phyloP scores from a whole-genome alignment of 1,140 invertebrate genomes.

The Drosophila sp. region DNA sequence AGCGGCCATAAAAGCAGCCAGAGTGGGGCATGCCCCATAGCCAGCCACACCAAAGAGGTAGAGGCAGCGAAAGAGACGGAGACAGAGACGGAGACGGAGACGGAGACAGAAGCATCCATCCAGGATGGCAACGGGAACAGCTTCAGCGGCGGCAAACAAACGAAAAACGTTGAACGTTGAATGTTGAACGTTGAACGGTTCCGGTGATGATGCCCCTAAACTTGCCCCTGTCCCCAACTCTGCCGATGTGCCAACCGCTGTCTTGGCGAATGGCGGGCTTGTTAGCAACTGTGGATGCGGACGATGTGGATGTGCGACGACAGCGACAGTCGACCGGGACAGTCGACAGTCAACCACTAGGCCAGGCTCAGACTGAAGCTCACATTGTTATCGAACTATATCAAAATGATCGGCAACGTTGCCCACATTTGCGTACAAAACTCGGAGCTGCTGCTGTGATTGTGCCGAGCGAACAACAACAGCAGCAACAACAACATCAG shows the following conservation, averaged over 20 bases:
- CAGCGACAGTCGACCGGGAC: slow-evolving; percentile 70
- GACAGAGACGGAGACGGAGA: background rate
- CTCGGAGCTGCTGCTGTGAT: background rate
- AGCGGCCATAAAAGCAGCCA: slow-evolving; percentile 60
- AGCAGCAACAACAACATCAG: background rate
- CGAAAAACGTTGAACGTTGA: slow-evolving; percentile 61
- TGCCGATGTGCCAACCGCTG: too few species aligned
- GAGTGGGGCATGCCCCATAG: slow-evolving; percentile 22
- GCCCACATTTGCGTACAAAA: slow-evolving; percentile 74
- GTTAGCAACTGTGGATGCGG: slow-evolving; percentile 57
- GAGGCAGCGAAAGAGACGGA: background rate
- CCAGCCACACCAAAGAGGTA: slow-evolving; percentile 9
- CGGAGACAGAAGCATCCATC: background rate
- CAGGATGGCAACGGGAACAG: slow-evolving; percentile 14
- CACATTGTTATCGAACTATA: slow-evolving; percentile 82
- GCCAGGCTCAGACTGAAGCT: slow-evolving; percentile 32
- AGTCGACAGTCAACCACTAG: slow-evolving; percentile 36
- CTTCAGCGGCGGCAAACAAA: slow-evolving; percentile 67
- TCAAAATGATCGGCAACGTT: slow-evolving; percentile 78
- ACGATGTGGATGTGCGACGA: slow-evolving; percentile 55
- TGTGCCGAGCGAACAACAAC: slow-evolving; percentile 48
- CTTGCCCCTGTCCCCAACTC: too few species aligned
- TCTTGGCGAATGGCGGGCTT: slow-evolving; percentile 43
- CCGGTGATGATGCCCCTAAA: slow-evolving; percentile 38
- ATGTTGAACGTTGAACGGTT: slow-evolving; percentile 64